Base-by-base conservation (phyloP, 2,113 vertebrate genomes). In the Eolophus roseicapilla region DNA sequence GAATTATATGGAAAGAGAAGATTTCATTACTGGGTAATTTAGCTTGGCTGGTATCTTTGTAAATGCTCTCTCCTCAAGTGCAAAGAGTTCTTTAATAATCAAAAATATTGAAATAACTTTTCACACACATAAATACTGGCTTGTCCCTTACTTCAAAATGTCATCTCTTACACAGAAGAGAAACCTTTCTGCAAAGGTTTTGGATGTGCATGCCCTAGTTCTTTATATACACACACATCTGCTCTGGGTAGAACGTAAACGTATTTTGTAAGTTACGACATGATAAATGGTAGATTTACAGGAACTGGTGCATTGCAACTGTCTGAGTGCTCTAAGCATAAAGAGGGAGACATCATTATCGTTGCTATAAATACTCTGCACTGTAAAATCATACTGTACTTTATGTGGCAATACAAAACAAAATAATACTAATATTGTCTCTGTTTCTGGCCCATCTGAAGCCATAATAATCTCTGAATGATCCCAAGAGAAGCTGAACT, bases 271-370 rank as follows among this genome's bases (percentile, higher is more conserved):
- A 96, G 59, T 82, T 90, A 82, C 8, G 5, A 28, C 0, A 1
- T 60, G 60, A 86, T 69, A 83, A 86, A 93, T 25, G 16, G 28
- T 68, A 83, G 62, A 94, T 93, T 94, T 90, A 81, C 64, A 88
- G 24, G 35, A 86, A 50, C 55, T 63, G 49, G 49, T 47, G 60
- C 53, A 83, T 16, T 81, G 68, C 55, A 86, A 68, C 27, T 49
- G 50, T 71, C 37, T 37, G 75, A 92, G 47, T 55, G 39, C 43
- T 75, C 64, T 86, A 47, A 70, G 90, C 63, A 70, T 69, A 67
- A 95, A 85, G 31, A 59, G 46, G 93, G 35, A 82, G 41, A 74
- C 35, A 78, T 79, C 55, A 49, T 64, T 84, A 69, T 7, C 67
- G 25, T 27, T 90, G 33, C 79, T 91, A 75, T 53, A 95, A 92